Base-by-base conservation (phyloP, 2,113 vertebrate species). In the Orthonyx spaldingii region DNA sequence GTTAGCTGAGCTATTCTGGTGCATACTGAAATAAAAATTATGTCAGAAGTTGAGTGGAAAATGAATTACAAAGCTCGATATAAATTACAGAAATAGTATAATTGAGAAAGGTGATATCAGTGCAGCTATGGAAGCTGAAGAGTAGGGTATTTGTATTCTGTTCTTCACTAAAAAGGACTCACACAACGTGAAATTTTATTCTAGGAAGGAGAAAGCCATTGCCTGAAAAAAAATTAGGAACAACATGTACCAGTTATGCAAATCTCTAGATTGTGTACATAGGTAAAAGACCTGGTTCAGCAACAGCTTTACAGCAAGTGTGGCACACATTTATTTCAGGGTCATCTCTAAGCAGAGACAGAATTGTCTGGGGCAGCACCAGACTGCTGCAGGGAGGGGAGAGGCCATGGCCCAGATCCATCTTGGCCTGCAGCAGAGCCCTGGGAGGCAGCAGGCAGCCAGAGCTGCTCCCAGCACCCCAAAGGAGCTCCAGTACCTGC, bases 201-300 rank as follows among this genome's bases (percentile, higher is more conserved):
- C 65, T 96, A 99, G 98, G 98, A 84, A 98, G 98, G 94, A 98
- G 98, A 98, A 97, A 98, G 15, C 98, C 98, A 7, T 96, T 99
- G 37, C 84, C 98, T 23, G 98, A 28, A 57, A 69, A 64, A 39
- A 55, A 35, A 90, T 98, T 9, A 98, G 90, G 93, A 97, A 88
- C 91, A 99, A 98, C 71, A 98, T 98, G 98, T 99, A 98, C 96
- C 98, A 99, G 97, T 92, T 99, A 39, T 98, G 98, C 90, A 98
- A 98, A 80, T 98, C 98, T 52, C 98, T 99, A 26, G 98, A 98
- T 83, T 98, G 98, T 30, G 97, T 98, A 97, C 98, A 98, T 96
- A 98, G 98, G 99, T 99, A 91, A 35, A 94, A 53, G 24, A 37
- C 13, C 10, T 56, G 37, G 28, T 46, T 91, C 46, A 23, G 76